A percentile compares a stretch with the other conserved stretches of the same genome.
These are phyloP conservation scores for Cheilosia grossa DNA, from an alignment of 2,888 invertebrate genomes.

Conservation along the genomic window DNA sequence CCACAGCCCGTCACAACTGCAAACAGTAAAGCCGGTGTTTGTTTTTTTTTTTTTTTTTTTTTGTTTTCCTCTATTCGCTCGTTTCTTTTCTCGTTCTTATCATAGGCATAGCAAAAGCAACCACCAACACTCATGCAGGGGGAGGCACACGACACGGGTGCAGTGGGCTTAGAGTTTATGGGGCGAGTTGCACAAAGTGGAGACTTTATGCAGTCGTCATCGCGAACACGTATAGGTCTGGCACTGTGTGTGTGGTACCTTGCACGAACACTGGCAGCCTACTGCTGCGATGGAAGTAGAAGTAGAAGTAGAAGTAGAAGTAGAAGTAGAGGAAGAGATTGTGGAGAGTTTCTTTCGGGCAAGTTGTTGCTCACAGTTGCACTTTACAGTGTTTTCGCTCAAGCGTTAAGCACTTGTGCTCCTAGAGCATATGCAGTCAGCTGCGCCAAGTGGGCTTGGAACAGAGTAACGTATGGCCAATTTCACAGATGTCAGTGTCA, in stretches of 20 bases:
- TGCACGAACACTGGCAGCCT: not conserved
- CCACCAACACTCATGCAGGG: constrained; percentile 12
- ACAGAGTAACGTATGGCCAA: constrained; percentile 26
- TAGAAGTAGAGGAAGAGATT: constrained; percentile 17
- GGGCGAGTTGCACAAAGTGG: constrained; percentile 50
- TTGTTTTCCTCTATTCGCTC: constrained; percentile 39
- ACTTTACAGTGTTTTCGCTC: constrained; percentile 50
- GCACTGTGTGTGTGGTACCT: not conserved
- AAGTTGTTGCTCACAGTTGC: constrained; percentile 56
- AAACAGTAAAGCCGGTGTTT: constrained; percentile 74
- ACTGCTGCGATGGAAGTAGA: not conserved
- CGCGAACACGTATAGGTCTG: not conserved
- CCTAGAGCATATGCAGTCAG: constrained; percentile 23
- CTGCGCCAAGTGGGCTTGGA: constrained; percentile 35
- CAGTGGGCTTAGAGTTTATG: constrained; percentile 61
- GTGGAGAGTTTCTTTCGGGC: constrained; percentile 50
- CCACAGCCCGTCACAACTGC: constrained; percentile 34
- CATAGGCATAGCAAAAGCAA: constrained; percentile 30
- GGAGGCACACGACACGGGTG: not conserved
- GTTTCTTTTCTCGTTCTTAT: constrained; percentile 44
- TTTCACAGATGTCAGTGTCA: not conserved
- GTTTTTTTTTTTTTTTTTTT: constrained; percentile 29
- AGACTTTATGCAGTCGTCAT: constrained; percentile 50
- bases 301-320: not conserved
- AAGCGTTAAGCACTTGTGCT: constrained; percentile 56